Percentiles rank a stretch among this genome's conserved stretches.
Evolutionary conservation across 2,888 invertebrate genomes (phyloP).

Genomic region (Cinara cedri): DNA sequence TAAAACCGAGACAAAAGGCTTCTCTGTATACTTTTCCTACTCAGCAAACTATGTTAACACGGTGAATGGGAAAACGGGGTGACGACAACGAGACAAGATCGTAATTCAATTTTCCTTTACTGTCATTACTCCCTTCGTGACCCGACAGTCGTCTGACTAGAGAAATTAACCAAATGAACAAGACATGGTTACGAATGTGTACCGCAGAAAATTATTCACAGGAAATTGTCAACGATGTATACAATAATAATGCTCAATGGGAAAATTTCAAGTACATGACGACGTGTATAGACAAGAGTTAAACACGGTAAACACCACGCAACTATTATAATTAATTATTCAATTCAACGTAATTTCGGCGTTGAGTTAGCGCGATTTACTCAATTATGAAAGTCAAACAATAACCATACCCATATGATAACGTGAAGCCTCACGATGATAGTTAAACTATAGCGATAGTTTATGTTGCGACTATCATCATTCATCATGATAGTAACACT

Average conservation of each 20-base stretch:
- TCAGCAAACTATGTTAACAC: conserved; percentile 11
- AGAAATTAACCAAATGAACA: conserved; percentile 39
- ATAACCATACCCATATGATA: no score
- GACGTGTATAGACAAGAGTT: not conserved
- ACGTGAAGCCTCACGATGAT: no score
- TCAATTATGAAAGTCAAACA: not conserved
- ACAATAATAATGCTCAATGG: not conserved
- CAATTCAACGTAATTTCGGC: not conserved
- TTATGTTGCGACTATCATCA: no score
- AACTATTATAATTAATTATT: conserved; percentile 5
- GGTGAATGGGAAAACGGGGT: no score
- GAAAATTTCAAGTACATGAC: not conserved
- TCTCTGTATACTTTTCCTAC: not conserved
- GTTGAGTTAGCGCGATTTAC: not conserved
- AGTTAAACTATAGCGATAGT: no score
- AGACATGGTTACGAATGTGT: not conserved
- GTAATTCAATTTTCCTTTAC: conserved; percentile 39
- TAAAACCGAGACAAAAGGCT: not conserved
- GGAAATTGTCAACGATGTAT: not conserved
- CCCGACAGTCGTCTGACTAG: not conserved
- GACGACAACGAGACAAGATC: not conserved
- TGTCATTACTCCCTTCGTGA: not conserved
- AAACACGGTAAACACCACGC: not conserved
- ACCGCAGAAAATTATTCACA: conserved; percentile 35
- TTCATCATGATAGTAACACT: no score